phyloP scores from a whole-genome alignment of 2,113 vertebrate genomes.

The Neolamprologus kungweensis region DNA sequence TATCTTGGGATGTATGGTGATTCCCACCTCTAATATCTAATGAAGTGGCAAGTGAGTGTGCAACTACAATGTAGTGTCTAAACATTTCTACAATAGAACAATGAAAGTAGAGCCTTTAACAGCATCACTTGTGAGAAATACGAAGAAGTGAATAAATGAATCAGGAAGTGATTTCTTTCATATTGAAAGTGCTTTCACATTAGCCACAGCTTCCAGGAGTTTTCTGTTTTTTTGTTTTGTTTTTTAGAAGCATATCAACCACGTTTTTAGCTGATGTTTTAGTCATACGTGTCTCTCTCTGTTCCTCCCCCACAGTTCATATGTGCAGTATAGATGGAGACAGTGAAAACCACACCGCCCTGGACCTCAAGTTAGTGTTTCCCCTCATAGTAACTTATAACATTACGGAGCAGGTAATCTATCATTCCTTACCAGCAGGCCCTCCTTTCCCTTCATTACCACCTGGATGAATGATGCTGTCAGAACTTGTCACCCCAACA shows the following conservation, averaged over 20 bases:
- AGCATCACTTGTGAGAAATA: not conserved
- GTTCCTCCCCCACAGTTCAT: slow-evolving; percentile 74
- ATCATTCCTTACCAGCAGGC: slow-evolving; percentile 1
- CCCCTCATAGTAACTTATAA: slow-evolving; percentile 63
- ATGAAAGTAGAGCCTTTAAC: not conserved
- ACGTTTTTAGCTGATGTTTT: not conserved
- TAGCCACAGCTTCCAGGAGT: not conserved
- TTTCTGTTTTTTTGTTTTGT: not conserved
- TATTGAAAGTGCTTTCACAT: not conserved
- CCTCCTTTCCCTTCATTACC: slow-evolving; percentile 24
- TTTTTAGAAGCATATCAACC: not conserved
- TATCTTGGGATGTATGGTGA: no score
- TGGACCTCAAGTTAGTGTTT: slow-evolving; percentile 88
- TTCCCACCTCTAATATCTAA: not conserved
- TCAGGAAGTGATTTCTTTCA: not conserved
- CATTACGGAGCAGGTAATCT: slow-evolving; percentile 49
- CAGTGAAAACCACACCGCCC: slow-evolving; percentile 83
- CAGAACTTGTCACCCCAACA: slow-evolving; percentile 6
- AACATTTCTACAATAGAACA: not conserved
- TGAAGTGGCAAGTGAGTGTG: not conserved
- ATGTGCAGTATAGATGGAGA: slow-evolving; percentile 87
- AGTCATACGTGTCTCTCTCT: not conserved
- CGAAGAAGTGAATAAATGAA: not conserved
- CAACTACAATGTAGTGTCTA: not conserved
- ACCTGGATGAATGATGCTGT: slow-evolving; percentile 44